Percentiles rank a stretch among this genome's conserved stretches.
phyloP scores from a whole-genome alignment of 1,140 invertebrate species.

The Diabrotica undecimpunctata region DNA sequence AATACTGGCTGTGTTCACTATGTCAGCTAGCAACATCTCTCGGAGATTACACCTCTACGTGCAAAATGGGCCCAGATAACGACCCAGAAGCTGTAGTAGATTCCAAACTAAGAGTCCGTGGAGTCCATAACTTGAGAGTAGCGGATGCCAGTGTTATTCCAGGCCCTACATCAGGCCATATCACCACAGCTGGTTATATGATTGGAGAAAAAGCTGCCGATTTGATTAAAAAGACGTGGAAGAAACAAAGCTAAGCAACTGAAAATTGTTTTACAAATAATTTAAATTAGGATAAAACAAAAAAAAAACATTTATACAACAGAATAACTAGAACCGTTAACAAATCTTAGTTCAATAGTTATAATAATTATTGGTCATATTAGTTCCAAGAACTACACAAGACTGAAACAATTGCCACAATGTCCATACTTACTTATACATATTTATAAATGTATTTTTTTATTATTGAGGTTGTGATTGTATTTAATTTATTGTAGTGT shows the following conservation, averaged over 20 bases:
- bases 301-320: neutral
- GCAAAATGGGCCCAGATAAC: constrained; percentile 68
- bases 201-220: constrained; percentile 57
- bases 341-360: too few relatives aligned
- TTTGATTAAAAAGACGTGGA: constrained; percentile 51
- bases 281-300: neutral
- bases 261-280: too few relatives aligned
- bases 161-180: constrained; percentile 56
- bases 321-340: too few relatives aligned
- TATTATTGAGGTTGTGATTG: too few relatives aligned
- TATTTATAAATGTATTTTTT: too few relatives aligned
- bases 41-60: constrained; percentile 69
- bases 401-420: too few relatives aligned
- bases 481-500: too few relatives aligned
- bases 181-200: constrained; percentile 53
- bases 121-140: constrained; percentile 65
- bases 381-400: too few relatives aligned
- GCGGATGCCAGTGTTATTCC: constrained; percentile 77
- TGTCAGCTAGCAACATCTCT: constrained; percentile 60
- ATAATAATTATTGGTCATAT: too few relatives aligned
- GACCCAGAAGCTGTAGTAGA: constrained; percentile 73
- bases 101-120: constrained; percentile 65
- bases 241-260: neutral
- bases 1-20: constrained; percentile 73
- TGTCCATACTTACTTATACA: too few relatives aligned